Evolutionary conservation across 2,797 vertebrate genomes (phyloP).

Genomic region (Sebastes flavidus): DNA sequence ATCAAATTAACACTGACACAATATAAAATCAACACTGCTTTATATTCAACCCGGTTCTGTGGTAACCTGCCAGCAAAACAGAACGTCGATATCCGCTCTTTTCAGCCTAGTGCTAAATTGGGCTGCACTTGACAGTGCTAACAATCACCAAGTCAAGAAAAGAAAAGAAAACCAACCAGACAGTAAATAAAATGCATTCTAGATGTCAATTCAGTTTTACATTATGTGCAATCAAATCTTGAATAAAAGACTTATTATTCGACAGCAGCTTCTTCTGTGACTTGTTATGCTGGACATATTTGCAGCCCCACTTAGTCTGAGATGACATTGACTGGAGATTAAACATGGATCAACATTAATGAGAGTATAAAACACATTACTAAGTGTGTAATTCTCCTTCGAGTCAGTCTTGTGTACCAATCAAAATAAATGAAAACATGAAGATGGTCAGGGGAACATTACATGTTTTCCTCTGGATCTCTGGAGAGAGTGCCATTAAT

Average conservation of each 20-base stretch:
- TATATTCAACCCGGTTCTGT: constrained; percentile 9
- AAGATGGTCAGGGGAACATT: too few relatives aligned
- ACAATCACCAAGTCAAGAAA: neutral
- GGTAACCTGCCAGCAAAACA: constrained; percentile 19
- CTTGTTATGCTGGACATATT: neutral
- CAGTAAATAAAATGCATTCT: neutral
- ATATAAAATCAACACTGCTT: constrained; percentile 37
- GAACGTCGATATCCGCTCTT: neutral
- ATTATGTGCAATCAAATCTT: neutral
- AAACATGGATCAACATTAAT: neutral
- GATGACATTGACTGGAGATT: neutral
- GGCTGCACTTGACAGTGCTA: neutral
- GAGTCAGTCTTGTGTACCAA: too few relatives aligned
- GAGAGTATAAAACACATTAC: neutral
- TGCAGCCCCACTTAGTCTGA: neutral
- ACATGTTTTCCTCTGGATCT: neutral
- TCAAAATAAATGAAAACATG: too few relatives aligned
- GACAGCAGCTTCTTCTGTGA: neutral
- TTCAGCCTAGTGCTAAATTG: neutral
- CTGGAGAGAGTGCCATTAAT: neutral
- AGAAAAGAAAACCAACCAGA: neutral
- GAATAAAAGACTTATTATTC: neutral
- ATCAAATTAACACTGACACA: constrained; percentile 51
- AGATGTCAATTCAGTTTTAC: neutral
- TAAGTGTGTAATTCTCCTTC: neutral